phyloP scores from a whole-genome alignment of 2,797 vertebrate genomes.

The Phalanger gymnotis region DNA sequence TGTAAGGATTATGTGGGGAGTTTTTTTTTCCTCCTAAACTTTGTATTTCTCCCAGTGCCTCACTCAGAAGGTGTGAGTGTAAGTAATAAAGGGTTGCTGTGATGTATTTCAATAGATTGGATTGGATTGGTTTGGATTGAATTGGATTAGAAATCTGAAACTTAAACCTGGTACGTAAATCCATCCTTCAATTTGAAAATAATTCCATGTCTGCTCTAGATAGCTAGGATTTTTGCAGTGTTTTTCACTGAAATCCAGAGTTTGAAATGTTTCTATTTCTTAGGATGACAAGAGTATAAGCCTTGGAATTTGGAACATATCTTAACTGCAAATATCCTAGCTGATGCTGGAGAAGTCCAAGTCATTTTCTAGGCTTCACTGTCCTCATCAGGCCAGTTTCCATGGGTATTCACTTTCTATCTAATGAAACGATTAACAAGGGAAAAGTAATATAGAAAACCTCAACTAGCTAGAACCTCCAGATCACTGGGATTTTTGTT shows the following conservation, averaged over 20 bases:
- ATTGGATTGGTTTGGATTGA: neutral
- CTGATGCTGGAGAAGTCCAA: neutral
- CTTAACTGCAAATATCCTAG: neutral
- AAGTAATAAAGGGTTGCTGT: neutral
- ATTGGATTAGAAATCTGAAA: neutral
- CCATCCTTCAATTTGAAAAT: neutral
- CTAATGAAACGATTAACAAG: neutral
- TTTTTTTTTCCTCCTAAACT: neutral
- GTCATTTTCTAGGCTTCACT: neutral
- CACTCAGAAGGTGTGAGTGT: neutral
- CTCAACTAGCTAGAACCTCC: neutral
- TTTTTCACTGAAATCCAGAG: neutral
- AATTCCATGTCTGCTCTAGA: neutral
- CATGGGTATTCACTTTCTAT: neutral
- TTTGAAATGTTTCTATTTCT: neutral
- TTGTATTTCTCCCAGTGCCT: neutral
- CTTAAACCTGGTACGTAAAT: neutral
- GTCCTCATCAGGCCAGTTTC: neutral
- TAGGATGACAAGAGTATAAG: neutral
- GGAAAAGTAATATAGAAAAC: neutral
- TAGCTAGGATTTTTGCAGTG: neutral
- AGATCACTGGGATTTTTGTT: neutral
- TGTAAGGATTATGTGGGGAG: neutral
- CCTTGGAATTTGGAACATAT: neutral
- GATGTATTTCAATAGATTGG: neutral